Base-by-base conservation (phyloP, 2,797 vertebrate genomes). In the Masticophis lateralis region DNA sequence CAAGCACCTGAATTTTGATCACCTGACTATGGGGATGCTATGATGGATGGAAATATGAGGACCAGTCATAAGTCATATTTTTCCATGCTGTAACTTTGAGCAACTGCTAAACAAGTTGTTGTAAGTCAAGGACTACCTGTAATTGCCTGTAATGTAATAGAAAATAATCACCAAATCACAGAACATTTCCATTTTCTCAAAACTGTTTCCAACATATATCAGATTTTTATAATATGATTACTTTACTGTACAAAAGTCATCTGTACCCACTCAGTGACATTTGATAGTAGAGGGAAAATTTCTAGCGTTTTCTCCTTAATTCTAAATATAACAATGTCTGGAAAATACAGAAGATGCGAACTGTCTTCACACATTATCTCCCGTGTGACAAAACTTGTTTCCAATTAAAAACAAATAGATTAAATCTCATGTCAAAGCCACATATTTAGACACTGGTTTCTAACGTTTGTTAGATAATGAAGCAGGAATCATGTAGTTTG, bases 251-350 rank as follows among this genome's bases (percentile, higher is more conserved):
- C 37, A 53, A 27, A 43, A 94, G 56, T 74, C 87, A 60, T 28
- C n/a, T 74, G 20, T 87, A 47, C 10, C 47, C 0, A 0, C 32
- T 43, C 2, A 0, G 37, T 57, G 56, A 53, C n/a, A 61, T 66
- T 94, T 93, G 87, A 55, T 11, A 86, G 32, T 9, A 56, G 60
- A 28, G 25, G 8, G 60, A 27, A 61, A 28, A 61, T 61, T 11
- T 61, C 60, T 61, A 27, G 25, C 25, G 27, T 61, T 61, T 27
- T 61, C 60, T 61, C 60, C 25, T 28, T 61, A 87, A 89, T 28
- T 4, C 9, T 12, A 91, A 87, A 89, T 55, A 43, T 16, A 43
- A 51, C 43, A 91, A 22, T 13, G 13, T 91, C n/a, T 79, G 56
- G 60, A 89, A 43, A 4, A 22, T 69, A 74, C 86, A 69, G 47